Evolutionary conservation across 2,113 vertebrate genomes (phyloP), one percentile per base, ranked within the genome.

Genomic region (Apistogramma diplotaenia): DNA sequence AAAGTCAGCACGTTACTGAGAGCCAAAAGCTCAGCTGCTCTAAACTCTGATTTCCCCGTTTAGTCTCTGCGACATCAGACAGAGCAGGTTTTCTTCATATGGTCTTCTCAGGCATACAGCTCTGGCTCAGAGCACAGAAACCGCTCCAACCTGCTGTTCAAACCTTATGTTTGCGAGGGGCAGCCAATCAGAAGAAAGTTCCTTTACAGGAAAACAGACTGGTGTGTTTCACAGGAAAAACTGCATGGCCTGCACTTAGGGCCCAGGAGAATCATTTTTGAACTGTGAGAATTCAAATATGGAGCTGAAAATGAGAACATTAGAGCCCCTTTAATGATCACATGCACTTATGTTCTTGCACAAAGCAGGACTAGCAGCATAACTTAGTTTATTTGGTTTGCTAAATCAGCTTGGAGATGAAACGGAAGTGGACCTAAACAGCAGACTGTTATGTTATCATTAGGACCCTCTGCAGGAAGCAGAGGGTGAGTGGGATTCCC

Each of bases 341-440:
- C 46, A 8, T 46, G 15, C 23, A 27, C 15, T 27, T 23, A 57
- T 79, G 65, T 46, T 21, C 46, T 57, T 56, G 46, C 61, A 61
- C 46, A 33, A 75, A 76, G 18, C 25, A 54, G 49, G 3, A 27
- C 43, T 6, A 46, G 37, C 37, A n/a, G 18, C 25, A 23, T 25
- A 1, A 40, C 8, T 10, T 67, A 21, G 49, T 87, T 37, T 5
- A 25, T 76, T 29, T 53, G 23, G 4, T 35, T 15, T 49, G 31
- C 37, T 70, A 37, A 62, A 79, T 84, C 60, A 21, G 49, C 72
- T 33, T 71, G 18, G 56, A 75, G 2, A 53, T 70, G 53, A 74
- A 87, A 84, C 85, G 90, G 89, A 92, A 87, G 85, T 88, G 55
- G 60, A 78, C 56, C 59, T 81, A 89, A 87, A 87, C 85, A 76